A percentile compares a stretch with the other conserved stretches of the same genome.
Conservation (phyloP, 2,888 invertebrate species). For the Anoncus sp. region DNA sequence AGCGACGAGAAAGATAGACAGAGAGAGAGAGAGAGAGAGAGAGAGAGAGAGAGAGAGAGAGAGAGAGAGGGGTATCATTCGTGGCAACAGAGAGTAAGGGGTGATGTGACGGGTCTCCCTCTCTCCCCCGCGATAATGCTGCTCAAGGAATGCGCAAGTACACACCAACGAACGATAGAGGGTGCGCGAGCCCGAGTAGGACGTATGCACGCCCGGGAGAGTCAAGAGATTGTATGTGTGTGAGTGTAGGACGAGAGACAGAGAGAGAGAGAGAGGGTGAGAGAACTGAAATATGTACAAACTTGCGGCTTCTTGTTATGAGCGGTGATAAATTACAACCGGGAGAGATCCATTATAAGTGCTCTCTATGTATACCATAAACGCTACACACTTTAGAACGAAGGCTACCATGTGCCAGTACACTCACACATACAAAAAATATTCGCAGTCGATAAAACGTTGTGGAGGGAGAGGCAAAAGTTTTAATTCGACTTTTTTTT, state of each 20-base stretch:
- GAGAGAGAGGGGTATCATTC: constrained; percentile 51
- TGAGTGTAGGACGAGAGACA: no score
- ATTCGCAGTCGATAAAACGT: no score
- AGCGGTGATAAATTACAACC: constrained; percentile 80
- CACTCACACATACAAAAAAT: no score
- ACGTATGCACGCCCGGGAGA: constrained; percentile 24
- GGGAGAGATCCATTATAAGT: constrained; percentile 60
- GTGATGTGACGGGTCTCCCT: constrained; percentile 55
- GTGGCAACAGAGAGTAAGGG: constrained; percentile 57
- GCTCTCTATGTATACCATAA: constrained; percentile 28
- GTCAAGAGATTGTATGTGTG: constrained; percentile 49
- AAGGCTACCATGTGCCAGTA: background rate
- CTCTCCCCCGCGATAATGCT: constrained; percentile 47
- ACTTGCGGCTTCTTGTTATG: constrained; percentile 80
- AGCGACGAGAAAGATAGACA: background rate
- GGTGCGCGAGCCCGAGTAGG: constrained; percentile 65
- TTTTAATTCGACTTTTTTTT: no score
- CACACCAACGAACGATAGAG: constrained; percentile 57
- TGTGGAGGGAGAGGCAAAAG: no score
- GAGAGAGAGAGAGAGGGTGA: no score
- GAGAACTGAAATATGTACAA: constrained; percentile 79
- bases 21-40: constrained; percentile 26
- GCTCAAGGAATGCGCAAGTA: constrained; percentile 36
- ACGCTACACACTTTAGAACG: background rate
- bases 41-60: constrained; percentile 18